Conservation (phyloP, 2,888 invertebrate genomes). For the Machimus rusticus region DNA sequence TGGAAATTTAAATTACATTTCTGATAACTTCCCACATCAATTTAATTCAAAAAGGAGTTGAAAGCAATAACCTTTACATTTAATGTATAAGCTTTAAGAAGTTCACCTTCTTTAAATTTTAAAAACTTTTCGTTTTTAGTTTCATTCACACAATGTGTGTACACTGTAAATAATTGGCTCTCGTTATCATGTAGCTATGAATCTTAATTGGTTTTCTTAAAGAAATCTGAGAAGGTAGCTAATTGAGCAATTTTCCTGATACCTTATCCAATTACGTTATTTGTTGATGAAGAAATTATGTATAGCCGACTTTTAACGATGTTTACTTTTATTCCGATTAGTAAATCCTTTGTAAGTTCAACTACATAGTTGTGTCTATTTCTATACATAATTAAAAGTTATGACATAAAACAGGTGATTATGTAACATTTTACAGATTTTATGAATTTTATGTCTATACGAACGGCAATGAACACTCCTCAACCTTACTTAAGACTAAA, state of each 20-base stretch:
- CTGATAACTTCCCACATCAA: not conserved
- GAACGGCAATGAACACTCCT: no score
- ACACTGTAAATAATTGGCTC: not conserved
- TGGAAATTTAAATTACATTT: no score
- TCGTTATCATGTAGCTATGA: not conserved
- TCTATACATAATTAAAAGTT: no score
- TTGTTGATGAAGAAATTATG: no score
- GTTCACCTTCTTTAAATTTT: not conserved
- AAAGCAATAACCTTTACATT: not conserved
- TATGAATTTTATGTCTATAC: no score
- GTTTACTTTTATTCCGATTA: no score
- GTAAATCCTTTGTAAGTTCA: no score
- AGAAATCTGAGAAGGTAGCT: not conserved
- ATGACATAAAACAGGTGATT: no score
- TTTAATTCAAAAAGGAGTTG: not conserved
- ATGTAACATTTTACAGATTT: no score
- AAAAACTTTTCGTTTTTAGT: not conserved
- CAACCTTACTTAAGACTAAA: not conserved
- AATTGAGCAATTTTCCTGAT: not conserved
- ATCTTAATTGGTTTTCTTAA: not conserved
- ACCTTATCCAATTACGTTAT: not conserved
- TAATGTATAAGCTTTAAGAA: not conserved
- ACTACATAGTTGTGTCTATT: no score
- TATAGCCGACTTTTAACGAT: no score
- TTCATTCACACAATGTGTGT: not conserved